A percentile compares a stretch with the other conserved stretches of the same genome.
Evolutionary conservation across 2,113 vertebrate species (phyloP).

Genomic region (Loxodonta africana): DNA sequence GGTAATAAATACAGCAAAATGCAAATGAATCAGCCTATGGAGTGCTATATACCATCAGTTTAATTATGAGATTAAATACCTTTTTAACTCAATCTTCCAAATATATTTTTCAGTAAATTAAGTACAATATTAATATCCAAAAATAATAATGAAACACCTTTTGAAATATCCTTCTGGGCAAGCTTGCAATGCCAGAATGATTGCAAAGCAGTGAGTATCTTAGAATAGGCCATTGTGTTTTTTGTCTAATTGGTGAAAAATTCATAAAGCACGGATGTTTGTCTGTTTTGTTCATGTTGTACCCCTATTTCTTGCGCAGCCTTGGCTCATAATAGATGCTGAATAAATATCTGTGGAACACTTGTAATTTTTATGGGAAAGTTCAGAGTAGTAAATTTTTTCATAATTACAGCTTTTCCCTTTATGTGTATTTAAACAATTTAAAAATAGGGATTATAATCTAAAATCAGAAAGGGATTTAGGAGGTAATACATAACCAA

Average conservation of each 20-base stretch:
- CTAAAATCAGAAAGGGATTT: background rate
- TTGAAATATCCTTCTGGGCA: background rate
- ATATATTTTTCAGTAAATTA: background rate
- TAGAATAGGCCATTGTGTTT: background rate
- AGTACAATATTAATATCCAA: background rate
- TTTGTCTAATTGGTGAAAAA: background rate
- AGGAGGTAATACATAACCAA: background rate
- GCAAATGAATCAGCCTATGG: background rate
- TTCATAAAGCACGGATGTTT: background rate
- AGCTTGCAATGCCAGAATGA: background rate
- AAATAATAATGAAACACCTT: background rate
- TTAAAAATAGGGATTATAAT: background rate
- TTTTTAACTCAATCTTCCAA: background rate
- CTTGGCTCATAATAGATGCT: background rate
- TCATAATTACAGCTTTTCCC: background rate
- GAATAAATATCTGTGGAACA: background rate
- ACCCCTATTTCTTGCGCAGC: background rate
- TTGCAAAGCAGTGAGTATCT: background rate
- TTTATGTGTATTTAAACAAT: background rate
- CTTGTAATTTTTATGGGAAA: background rate
- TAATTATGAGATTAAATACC: background rate
- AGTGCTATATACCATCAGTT: no score
- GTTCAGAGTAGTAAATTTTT: background rate
- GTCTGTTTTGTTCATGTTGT: no score
- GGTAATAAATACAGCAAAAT: background rate